A percentile compares a stretch with the other conserved stretches of the same genome.
Evolutionary conservation across 2,113 vertebrate species (phyloP).

Genomic region (Porphyrio hochstetteri): DNA sequence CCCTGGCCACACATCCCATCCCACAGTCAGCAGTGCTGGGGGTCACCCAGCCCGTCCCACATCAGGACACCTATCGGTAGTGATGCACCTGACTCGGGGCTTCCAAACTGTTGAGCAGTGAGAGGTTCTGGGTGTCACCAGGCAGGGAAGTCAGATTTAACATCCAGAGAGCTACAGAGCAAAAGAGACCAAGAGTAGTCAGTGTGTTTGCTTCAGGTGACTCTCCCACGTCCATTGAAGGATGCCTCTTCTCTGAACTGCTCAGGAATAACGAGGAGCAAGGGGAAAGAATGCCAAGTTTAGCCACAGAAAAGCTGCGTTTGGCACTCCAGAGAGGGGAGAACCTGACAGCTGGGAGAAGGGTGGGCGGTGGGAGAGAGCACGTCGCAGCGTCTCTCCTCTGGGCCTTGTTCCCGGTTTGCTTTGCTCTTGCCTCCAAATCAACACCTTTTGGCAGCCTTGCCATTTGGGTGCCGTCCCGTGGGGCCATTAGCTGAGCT

Average conservation of each 20-base stretch:
- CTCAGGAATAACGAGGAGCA: not conserved
- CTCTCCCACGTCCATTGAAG: not conserved
- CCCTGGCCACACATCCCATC: not conserved
- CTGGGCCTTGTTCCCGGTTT: not conserved
- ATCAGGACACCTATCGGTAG: rapidly evolving
- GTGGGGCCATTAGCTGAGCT: not conserved
- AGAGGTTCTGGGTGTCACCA: too few relatives aligned
- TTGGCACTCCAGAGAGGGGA: not conserved
- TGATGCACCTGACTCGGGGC: rapidly evolving
- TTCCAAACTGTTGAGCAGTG: not conserved
- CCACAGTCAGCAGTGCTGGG: not conserved
- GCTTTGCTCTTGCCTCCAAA: not conserved
- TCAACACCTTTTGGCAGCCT: not conserved
- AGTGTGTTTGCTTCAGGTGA: not conserved
- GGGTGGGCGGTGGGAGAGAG: not conserved
- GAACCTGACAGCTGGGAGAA: not conserved
- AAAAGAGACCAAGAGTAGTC: too few relatives aligned
- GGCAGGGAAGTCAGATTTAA: not conserved
- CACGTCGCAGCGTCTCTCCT: not conserved
- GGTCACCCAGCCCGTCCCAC: rapidly evolving
- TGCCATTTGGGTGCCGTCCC: not conserved
- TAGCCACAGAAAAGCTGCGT: not conserved
- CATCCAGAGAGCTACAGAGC: not conserved
- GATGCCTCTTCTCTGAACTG: not conserved
- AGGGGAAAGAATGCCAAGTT: not conserved